Evolutionary conservation across 2,888 invertebrate species (phyloP), one percentile per base, ranked within the genome.

Genomic region (Craniophora ligustri): DNA sequence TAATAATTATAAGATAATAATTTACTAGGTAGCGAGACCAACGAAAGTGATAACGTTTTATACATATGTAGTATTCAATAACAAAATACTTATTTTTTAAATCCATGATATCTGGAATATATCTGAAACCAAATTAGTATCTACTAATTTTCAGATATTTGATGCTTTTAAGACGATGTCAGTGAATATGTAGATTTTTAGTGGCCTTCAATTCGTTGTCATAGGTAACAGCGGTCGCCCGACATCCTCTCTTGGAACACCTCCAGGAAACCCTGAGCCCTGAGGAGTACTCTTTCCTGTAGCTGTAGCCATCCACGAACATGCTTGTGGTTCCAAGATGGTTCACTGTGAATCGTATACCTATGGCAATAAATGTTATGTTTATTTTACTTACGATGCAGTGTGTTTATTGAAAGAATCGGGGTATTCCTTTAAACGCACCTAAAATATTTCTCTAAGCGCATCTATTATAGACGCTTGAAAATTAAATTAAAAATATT

Each of bases 201-300:
- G 65, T 67, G 5, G 23, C 4, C 2, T 39, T n/a, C 13, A 73
- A 23, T 35, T 51, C 15, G 6, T 48, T 14, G 10, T 56, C 36
- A 8, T 67, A 1, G 1, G 78, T 81, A 16, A 63, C 32, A 1
- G 67, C 75, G 3, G 76, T 76, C n/a, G 74, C 74, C 4, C 65
- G 71, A 14, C 76, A 76, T 8, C 72, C 71, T 16, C 72, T 48
- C 39, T 56, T 72, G 21, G 59, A 55, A 38, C 76, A 81, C 16
- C 80, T 57, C 80, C 81, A 81, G 1, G 77, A 70, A 0, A 66
- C 36, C 15, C 74, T 66, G 8, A 5, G 1, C 4, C 71, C 76
- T 8, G 68, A 54, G 1, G 40, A 2, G 21, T 72, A 72, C 31
- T 70, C 72, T 13, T 55, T 58, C 21, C 63, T 55, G 49, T 64